These are phyloP conservation scores for Sinodicranocentrus sp. DNA, from an alignment of 2,888 invertebrate species.

Conservation along the genomic window DNA sequence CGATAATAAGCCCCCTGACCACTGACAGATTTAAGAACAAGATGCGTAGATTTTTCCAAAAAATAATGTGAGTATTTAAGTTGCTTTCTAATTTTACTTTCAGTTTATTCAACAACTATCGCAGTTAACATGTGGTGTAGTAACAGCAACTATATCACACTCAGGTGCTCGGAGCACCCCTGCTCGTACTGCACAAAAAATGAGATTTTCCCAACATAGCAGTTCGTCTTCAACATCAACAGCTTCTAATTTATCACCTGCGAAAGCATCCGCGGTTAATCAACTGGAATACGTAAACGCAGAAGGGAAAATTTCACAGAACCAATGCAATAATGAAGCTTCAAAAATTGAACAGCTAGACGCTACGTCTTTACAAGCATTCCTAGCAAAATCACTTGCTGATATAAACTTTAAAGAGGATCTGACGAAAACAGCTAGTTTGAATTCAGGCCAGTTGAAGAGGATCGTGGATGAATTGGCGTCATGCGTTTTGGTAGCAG, in stretches of 20 bases:
- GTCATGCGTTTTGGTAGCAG: slow-evolving; percentile 24
- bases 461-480: slow-evolving; percentile 40
- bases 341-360: neutral
- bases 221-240: neutral
- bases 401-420: slow-evolving; percentile 17
- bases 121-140: slow-evolving; percentile 68
- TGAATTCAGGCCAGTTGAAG: slow-evolving; percentile 19
- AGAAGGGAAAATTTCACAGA: no score
- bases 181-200: slow-evolving; percentile 60
- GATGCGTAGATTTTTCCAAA: neutral
- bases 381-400: slow-evolving; percentile 29
- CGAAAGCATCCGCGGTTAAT: neutral
- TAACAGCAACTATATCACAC: slow-evolving; percentile 64
- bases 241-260: slow-evolving; percentile 5
- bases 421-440: neutral
- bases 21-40: no score
- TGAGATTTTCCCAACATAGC: slow-evolving; percentile 45
- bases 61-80: neutral
- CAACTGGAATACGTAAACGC: no score
- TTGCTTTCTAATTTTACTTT: slow-evolving; percentile 1
- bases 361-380: slow-evolving; percentile 17
- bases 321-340: neutral
- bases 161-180: slow-evolving; percentile 64
- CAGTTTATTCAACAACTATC: slow-evolving; percentile 69
- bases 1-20: no score